phyloP scores from a whole-genome alignment of 2,797 vertebrate species.

The Chelon labrosus region DNA sequence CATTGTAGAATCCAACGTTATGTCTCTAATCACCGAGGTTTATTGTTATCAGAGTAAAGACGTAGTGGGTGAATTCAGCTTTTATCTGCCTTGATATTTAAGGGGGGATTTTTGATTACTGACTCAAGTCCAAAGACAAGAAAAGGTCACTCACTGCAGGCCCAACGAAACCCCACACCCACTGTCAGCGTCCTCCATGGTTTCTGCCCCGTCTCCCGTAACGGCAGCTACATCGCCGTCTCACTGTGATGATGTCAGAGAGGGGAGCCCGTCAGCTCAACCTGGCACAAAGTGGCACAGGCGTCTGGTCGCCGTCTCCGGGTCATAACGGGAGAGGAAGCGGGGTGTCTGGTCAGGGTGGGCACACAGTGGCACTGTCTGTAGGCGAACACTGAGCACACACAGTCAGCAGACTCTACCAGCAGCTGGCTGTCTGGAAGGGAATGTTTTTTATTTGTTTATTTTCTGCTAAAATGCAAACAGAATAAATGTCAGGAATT shows the following conservation, averaged over 20 bases:
- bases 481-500: neutral
- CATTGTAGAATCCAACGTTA: neutral
- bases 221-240: slow-evolving; percentile 49
- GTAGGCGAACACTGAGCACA: slow-evolving; percentile 36
- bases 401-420: neutral
- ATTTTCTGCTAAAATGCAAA: neutral
- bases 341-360: slow-evolving; percentile 60
- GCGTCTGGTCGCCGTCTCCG: slow-evolving; percentile 57
- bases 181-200: slow-evolving; percentile 30
- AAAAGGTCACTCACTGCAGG: slow-evolving; percentile 6
- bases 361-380: slow-evolving; percentile 66
- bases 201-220: slow-evolving; percentile 19
- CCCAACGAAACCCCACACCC: slow-evolving; percentile 31
- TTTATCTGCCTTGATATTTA: neutral
- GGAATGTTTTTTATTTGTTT: neutral
- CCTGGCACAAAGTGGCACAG: slow-evolving; percentile 73
- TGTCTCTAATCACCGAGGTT: neutral
- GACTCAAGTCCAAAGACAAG: neutral
- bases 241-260: slow-evolving; percentile 71
- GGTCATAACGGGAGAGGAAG: slow-evolving; percentile 67
- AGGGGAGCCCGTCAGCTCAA: slow-evolving; percentile 61
- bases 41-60: neutral
- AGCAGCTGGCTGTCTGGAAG: slow-evolving; percentile 7
- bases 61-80: neutral
- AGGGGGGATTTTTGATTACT: neutral